Conservation (phyloP, 2,113 vertebrate species). For the Amphiprion percula region DNA sequence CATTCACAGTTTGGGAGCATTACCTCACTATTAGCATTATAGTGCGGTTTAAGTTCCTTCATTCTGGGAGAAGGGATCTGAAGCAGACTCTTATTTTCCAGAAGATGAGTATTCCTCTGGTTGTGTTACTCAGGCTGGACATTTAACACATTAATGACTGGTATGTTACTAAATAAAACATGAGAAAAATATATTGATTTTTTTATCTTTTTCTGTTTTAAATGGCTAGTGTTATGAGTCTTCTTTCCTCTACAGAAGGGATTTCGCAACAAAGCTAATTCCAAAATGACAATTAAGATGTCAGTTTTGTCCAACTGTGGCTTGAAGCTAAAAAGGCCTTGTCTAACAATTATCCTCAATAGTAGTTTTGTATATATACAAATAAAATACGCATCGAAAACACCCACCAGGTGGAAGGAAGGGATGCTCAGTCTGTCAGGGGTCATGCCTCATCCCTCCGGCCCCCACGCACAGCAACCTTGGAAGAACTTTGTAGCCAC, state of each 20-base stretch:
- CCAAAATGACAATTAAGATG: slow-evolving; percentile 26
- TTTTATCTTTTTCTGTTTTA: slow-evolving; percentile 32
- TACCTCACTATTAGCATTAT: slow-evolving; percentile 61
- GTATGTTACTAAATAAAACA: slow-evolving; percentile 75
- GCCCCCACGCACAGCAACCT: slow-evolving; percentile 57
- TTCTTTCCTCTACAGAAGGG: slow-evolving; percentile 46
- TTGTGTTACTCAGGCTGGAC: slow-evolving; percentile 50
- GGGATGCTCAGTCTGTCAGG: slow-evolving; percentile 50
- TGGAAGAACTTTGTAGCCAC: slow-evolving; percentile 72
- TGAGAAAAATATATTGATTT: slow-evolving; percentile 73
- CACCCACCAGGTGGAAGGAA: slow-evolving; percentile 54
- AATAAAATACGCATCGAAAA: slow-evolving; percentile 75
- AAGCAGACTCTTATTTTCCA: slow-evolving; percentile 37
- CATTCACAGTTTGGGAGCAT: slow-evolving; percentile 78
- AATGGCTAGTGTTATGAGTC: slow-evolving; percentile 68
- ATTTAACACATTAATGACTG: slow-evolving; percentile 50
- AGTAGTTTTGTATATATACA: slow-evolving; percentile 74
- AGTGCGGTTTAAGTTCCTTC: slow-evolving; percentile 51
- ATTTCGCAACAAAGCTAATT: slow-evolving; percentile 50
- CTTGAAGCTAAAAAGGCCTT: slow-evolving; percentile 69
- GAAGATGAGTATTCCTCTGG: slow-evolving; percentile 12
- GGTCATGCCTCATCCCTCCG: slow-evolving; percentile 19
- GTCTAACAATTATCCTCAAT: slow-evolving; percentile 63
- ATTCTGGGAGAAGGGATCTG: slow-evolving; percentile 34
- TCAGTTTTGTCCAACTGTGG: slow-evolving; percentile 58